Percentiles rank a stretch among this genome's conserved stretches.
Evolutionary conservation across 2,888 invertebrate species (phyloP).

Genomic region (Orthosia gracilis): DNA sequence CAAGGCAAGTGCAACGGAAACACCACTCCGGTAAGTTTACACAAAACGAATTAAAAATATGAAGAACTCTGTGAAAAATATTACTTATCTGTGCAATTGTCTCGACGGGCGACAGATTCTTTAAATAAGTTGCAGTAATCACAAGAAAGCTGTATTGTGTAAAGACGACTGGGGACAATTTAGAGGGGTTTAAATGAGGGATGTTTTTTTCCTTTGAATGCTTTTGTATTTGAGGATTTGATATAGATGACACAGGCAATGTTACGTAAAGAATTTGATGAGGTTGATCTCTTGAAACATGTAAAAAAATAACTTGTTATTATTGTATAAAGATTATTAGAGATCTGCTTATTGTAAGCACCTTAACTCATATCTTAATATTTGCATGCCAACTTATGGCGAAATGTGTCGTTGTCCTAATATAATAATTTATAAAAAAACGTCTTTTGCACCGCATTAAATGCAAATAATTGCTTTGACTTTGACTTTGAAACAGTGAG

Average conservation of each 20-base stretch:
- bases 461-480: too few species aligned
- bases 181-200: conserved; percentile 11
- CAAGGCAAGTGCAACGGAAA: conserved; percentile 70
- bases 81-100: conserved; percentile 76
- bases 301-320: too few species aligned
- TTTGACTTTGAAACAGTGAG: too few species aligned
- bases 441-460: too few species aligned
- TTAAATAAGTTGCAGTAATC: conserved; percentile 69
- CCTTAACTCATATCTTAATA: too few species aligned
- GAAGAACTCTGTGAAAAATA: conserved; percentile 56
- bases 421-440: too few species aligned
- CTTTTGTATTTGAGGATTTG: neutral
- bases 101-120: conserved; percentile 70
- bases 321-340: too few species aligned
- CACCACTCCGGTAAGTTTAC: conserved; percentile 63
- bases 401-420: too few species aligned
- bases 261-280: neutral
- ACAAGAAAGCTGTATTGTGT: conserved; percentile 35
- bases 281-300: neutral
- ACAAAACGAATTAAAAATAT: conserved; percentile 71
- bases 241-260: neutral
- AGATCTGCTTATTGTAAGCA: too few species aligned
- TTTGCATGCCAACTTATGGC: too few species aligned
- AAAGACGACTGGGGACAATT: conserved; percentile 18
- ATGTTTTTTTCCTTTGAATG: neutral